Evolutionary conservation across 2,113 vertebrate species (phyloP), one percentile per base, ranked within the genome.

Genomic region (Cavia aperea): DNA sequence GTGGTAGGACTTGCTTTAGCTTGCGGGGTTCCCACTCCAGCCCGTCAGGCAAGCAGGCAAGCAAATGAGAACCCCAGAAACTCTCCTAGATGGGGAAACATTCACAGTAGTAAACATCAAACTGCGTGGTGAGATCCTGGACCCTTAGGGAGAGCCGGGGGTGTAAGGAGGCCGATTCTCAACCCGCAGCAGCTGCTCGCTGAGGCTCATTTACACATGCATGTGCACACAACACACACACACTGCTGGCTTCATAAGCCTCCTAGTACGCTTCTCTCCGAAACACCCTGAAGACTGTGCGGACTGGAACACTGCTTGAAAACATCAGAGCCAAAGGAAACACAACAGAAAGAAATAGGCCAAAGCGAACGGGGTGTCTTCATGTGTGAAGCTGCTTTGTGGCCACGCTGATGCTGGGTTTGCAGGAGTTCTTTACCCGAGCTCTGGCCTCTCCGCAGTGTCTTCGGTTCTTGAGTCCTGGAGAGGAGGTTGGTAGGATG

Each of bases 81-180:
- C 7, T 26, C 58, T 31, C 24, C 58, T 62, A 58, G 66, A 68
- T 21, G 72, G 60, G 66, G 43, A 73, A 79, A 83, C 39, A 23
- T 24, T 29, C 60, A n/a, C 3, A n/a, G 66, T 24, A 86, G 21
- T 36, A 54, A 86, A 43, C 26, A 68, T 81, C 8, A 3, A 2
- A 62, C 13, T 51, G 1, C 10, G 29, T 4, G 8, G 15, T 16
- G 56, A 77, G 39, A n/a, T 18, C 26, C 0, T 62, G 66, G 70
- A 43, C 62, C 68, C 51, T 86, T 0, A 0, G 92, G 84, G 31
- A 78, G 88, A n/a, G 33, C 62, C 29, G 0, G 0, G 72, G 81
- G 2, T 62, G 63, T 63, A 21, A 39, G 9, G 18, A 78, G 51
- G 14, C 16, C 12, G 29, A 43, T 86, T 58, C 82, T 9, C 23